Evolutionary conservation across 2,113 vertebrate genomes (phyloP).

Genomic region (Bothrops jararaca): DNA sequence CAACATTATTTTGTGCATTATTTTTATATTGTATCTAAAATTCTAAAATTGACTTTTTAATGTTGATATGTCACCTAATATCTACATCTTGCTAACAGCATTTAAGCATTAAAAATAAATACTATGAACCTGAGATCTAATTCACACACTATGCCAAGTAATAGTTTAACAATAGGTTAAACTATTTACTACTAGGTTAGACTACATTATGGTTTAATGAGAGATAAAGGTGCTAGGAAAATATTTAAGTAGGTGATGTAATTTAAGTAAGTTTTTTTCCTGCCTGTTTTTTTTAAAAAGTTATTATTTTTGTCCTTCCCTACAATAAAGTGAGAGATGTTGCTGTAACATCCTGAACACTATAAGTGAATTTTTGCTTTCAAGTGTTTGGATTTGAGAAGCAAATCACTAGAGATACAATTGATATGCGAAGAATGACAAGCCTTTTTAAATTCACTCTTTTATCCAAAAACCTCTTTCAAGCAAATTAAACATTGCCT

Average conservation of each 20-base stretch:
- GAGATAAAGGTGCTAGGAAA: not conserved
- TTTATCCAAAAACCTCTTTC: not conserved
- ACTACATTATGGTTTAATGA: not conserved
- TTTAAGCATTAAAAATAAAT: not conserved
- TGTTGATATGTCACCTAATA: not conserved
- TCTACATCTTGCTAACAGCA: not conserved
- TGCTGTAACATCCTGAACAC: not conserved
- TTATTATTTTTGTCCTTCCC: not conserved
- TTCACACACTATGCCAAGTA: not conserved
- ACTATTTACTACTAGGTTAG: not conserved
- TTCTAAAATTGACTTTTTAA: not conserved
- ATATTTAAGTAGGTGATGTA: not conserved
- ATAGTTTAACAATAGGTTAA: not conserved
- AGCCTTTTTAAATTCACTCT: too few relatives aligned
- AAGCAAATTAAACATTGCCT: not conserved
- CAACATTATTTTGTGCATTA: not conserved
- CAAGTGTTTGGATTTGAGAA: not conserved
- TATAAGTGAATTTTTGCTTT: not conserved
- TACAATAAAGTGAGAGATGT: not conserved
- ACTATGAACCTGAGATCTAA: not conserved
- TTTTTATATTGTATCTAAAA: not conserved
- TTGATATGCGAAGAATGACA: not conserved
- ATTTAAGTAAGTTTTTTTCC: not conserved
- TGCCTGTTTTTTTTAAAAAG: not conserved
- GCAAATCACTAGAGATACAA: not conserved